A percentile compares a stretch with the other conserved stretches of the same genome.
These are phyloP conservation scores for Teleogryllus occipitalis DNA, from an alignment of 1,140 invertebrate species.

Conservation along the genomic window DNA sequence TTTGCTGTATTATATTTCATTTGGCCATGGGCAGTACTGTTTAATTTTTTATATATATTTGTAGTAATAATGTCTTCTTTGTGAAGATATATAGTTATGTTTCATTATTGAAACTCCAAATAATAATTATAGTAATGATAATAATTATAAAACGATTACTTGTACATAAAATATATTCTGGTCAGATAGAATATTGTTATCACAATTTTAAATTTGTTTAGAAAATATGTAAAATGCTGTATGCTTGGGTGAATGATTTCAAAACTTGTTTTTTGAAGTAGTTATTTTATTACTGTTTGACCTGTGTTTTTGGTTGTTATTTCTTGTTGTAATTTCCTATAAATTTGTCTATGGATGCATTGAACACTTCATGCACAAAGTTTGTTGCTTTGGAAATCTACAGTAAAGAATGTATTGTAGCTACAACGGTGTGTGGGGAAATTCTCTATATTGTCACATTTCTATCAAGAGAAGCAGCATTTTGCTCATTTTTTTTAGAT, in stretches of 20 bases:
- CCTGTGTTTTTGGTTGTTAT: background rate
- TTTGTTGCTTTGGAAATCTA: constrained; percentile 1
- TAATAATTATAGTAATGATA: background rate
- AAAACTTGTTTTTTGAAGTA: background rate
- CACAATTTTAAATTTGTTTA: background rate
- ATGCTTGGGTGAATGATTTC: background rate
- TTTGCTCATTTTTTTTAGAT: background rate
- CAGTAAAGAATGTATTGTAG: background rate
- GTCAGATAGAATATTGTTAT: background rate
- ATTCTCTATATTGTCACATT: constrained; percentile 1
- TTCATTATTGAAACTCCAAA: background rate
- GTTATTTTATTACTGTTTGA: constrained; percentile 1
- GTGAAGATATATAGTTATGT: background rate
- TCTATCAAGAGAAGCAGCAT: background rate
- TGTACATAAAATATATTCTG: constrained; percentile 2
- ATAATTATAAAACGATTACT: background rate
- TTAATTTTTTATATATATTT: background rate
- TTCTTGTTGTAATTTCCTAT: background rate
- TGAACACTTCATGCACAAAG: constrained; percentile 4
- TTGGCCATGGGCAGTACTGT: background rate
- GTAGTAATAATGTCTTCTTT: background rate
- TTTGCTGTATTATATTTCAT: background rate
- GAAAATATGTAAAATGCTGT: background rate
- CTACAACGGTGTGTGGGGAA: background rate
- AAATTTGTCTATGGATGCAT: background rate